Base-by-base conservation (phyloP, 2,888 invertebrate species). In the Pyralis farinalis region DNA sequence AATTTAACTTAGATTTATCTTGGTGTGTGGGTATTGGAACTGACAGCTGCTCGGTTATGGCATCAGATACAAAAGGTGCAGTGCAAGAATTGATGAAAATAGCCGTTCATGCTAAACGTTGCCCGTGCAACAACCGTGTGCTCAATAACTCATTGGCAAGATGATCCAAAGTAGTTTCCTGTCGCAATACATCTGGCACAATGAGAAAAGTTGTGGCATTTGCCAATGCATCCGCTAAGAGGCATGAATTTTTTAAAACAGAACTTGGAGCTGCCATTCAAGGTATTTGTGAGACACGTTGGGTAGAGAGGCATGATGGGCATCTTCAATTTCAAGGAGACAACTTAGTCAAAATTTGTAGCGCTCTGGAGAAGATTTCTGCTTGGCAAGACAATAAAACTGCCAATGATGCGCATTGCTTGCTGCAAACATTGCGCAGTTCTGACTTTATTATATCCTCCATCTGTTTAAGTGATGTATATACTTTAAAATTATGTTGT, bases 1-100 rank as follows among this genome's bases (percentile, higher is more conserved):
- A 49, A 49, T 52, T 51, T 46, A 34, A 48, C 31, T 16, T 64
- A 32, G 52, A 59, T 48, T 40, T 57, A 35, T 31, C 37, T 21
- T 35, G 7, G 6, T 45, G 45, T 39, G 45, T n/a, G n/a, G n/a
- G n/a, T 46, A 56, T 63, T 29, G 58, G 58, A 34, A 60, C 57
- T 39, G 64, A 64, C 37, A 55, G 52, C 46, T 68, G 63, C 42
- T 54, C 54, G 12, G 59, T 62, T 12, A 66, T 65, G 61, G 44
- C 53, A 21, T 56, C 56, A 10, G 58, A 64, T 12, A 31, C 43
- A 27, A 61, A 59, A 45, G 63, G 62, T 29, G 60, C 61, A 11
- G 57, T 58, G 33, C 44, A 49, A 9, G 53, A 59, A 37, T 16
- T 42, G 9, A 12, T 12, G 7, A 34, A 53, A 41, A 44, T 27